A percentile compares a stretch with the other conserved stretches of the same genome.
Evolutionary conservation across 2,113 vertebrate genomes (phyloP).

Genomic region (Phainopepla nitens): DNA sequence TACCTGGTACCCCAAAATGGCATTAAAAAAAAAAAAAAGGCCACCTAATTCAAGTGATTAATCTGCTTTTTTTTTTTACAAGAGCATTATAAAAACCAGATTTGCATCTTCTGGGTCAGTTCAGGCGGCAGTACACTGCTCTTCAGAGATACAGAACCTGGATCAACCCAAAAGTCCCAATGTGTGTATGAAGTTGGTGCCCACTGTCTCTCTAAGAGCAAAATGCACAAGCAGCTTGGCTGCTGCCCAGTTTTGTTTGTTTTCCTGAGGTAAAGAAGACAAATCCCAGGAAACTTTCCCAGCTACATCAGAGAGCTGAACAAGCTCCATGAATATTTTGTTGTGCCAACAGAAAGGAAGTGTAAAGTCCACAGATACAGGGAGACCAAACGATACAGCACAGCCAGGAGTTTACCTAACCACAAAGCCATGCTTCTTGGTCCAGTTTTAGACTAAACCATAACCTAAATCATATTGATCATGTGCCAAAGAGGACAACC

Average conservation of each 20-base stretch:
- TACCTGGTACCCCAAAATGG: fast-evolving
- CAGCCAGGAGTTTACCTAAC: not conserved
- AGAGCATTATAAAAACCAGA: not conserved
- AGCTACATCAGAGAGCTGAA: not conserved
- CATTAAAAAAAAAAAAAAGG: too few relatives aligned
- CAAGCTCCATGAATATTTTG: not conserved
- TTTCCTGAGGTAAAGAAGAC: not conserved
- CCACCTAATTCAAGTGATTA: not conserved
- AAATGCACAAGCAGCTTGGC: not conserved
- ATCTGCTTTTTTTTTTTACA: not conserved
- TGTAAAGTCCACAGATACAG: not conserved
- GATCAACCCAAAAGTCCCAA: not conserved
- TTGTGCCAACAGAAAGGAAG: not conserved
- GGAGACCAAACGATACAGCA: not conserved
- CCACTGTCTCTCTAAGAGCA: not conserved
- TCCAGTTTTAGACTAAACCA: not conserved
- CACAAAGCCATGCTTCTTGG: fast-evolving
- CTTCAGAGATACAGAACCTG: not conserved
- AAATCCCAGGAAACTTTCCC: not conserved
- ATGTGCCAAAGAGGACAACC: not conserved
- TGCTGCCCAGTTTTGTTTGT: not conserved
- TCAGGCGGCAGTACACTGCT: not conserved
- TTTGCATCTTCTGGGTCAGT: not conserved
- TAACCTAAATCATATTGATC: not conserved
- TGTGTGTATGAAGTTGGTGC: not conserved